phyloP scores from a whole-genome alignment of 2,113 vertebrate genomes.

The Ictalurus furcatus region DNA sequence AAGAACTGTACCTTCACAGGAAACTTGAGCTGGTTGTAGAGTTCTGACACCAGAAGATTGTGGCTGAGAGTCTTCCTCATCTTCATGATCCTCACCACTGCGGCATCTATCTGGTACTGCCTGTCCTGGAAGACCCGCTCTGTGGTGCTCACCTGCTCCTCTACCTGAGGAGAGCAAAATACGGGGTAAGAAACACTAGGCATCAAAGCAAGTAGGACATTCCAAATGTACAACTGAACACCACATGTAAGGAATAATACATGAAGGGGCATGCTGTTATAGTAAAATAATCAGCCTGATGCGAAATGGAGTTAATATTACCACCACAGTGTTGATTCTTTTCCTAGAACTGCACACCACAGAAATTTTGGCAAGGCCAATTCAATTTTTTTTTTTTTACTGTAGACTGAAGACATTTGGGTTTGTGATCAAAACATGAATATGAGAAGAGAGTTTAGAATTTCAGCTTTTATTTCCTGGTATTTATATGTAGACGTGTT shows the following conservation, averaged over 20 bases:
- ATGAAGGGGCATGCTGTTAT: background rate
- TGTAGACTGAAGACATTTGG: no score
- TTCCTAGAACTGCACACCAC: background rate
- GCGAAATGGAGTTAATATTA: background rate
- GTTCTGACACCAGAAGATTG: constrained; percentile 96
- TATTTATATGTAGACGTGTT: no score
- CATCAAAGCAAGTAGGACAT: background rate
- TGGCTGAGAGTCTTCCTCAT: constrained; percentile 98
- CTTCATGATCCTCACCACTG: constrained; percentile 98
- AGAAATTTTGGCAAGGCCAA: background rate
- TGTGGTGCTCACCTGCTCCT: constrained; percentile 97
- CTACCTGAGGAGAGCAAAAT: constrained; percentile 76
- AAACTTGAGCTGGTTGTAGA: constrained; percentile 99
- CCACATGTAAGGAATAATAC: background rate
- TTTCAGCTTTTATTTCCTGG: no score
- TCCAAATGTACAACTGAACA: background rate
- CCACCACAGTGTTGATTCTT: background rate
- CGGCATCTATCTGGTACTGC: constrained; percentile 98
- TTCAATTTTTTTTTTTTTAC: no score
- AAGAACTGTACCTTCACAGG: constrained; percentile 87
- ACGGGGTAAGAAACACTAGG: background rate
- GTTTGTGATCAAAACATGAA: no score
- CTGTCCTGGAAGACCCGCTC: constrained; percentile 97
- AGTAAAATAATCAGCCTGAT: background rate
- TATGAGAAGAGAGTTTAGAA: no score